phyloP scores from a whole-genome alignment of 2,888 invertebrate genomes.

The Pammene fasciana region DNA sequence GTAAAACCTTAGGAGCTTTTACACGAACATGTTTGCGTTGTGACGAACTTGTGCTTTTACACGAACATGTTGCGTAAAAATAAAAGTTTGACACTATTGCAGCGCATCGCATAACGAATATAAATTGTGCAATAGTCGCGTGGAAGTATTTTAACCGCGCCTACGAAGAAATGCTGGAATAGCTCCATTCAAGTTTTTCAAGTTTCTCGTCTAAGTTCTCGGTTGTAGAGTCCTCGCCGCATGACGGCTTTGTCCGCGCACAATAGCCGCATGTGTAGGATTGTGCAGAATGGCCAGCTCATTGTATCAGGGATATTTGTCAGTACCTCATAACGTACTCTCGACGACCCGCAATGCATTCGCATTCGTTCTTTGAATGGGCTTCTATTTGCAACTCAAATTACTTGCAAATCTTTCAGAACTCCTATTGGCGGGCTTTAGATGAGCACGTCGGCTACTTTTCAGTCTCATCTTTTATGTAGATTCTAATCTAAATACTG shows the following conservation, averaged over 20 bases:
- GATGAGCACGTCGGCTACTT: constrained; percentile 26
- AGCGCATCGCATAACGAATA: constrained; percentile 16
- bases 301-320: constrained; percentile 64
- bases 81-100: constrained; percentile 16
- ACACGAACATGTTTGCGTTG: background rate
- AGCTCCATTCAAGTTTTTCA: constrained; percentile 75
- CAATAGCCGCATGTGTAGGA: constrained; percentile 76
- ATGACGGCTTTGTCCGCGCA: constrained; percentile 72
- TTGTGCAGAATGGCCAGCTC: constrained; percentile 66
- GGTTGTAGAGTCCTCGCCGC: constrained; percentile 66
- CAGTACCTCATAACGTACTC: constrained; percentile 49
- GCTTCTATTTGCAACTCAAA: constrained; percentile 48
- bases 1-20: constrained; percentile 14
- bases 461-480: constrained; percentile 9
- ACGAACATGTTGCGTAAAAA: constrained; percentile 13
- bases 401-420: constrained; percentile 51
- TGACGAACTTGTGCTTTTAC: constrained; percentile 26
- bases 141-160: constrained; percentile 33
- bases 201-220: constrained; percentile 72
- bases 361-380: constrained; percentile 53
- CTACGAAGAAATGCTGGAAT: constrained; percentile 64
- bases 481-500: background rate
- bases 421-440: constrained; percentile 28
- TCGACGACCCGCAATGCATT: constrained; percentile 49
- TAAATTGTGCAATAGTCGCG: constrained; percentile 18